Evolutionary conservation across 2,113 vertebrate genomes (phyloP).

Genomic region (Toxotes chatareus): DNA sequence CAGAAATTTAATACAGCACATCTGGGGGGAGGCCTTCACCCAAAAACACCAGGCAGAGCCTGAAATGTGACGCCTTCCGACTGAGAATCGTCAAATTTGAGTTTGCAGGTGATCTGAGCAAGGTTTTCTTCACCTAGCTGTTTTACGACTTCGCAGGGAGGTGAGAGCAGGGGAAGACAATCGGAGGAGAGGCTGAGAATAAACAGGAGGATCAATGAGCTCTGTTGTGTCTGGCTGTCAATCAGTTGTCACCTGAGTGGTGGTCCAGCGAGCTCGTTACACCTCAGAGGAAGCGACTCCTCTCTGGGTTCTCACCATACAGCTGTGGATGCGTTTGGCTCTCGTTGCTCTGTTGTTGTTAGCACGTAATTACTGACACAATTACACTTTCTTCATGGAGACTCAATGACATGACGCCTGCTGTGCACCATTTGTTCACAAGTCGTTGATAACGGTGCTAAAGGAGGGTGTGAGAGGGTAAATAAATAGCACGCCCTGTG

Average conservation of each 20-base stretch:
- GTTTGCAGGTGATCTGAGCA: not conserved
- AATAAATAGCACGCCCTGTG: constrained; percentile 64
- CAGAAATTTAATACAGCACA: not conserved
- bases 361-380: constrained; percentile 70
- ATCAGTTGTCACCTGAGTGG: constrained; percentile 47
- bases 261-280: constrained; percentile 21
- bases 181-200: not conserved
- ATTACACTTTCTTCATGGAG: constrained; percentile 72
- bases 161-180: constrained; percentile 24
- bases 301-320: not conserved
- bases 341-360: constrained; percentile 64
- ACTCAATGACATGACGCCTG: constrained; percentile 70
- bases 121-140: constrained; percentile 6
- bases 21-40: not conserved
- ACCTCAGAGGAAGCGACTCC: constrained; percentile 11
- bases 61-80: not conserved
- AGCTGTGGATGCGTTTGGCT: constrained; percentile 44
- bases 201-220: constrained; percentile 57
- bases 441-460: constrained; percentile 62
- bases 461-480: constrained; percentile 56
- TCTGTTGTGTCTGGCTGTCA: constrained; percentile 54
- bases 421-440: constrained; percentile 81
- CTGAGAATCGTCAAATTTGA: constrained; percentile 6
- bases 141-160: constrained; percentile 36
- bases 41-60: not conserved